Evolutionary conservation across 2,888 invertebrate species (phyloP).

Genomic region (Scelioninae gen. 2): DNA sequence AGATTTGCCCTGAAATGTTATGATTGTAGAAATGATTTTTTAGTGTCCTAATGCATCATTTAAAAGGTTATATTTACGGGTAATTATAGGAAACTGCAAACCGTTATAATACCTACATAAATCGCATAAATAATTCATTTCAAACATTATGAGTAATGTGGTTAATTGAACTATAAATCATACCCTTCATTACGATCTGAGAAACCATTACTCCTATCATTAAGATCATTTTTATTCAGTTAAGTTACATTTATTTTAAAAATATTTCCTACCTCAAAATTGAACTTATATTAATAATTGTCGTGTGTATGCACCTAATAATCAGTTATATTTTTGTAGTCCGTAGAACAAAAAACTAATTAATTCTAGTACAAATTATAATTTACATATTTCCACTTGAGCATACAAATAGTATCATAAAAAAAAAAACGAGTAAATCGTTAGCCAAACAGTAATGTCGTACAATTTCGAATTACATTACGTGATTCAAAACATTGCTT

Average conservation of each 20-base stretch:
- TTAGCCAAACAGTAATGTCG: neutral
- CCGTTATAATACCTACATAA: constrained; percentile 28
- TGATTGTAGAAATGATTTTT: neutral
- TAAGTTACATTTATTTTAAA: neutral
- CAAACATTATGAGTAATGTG: constrained; percentile 34
- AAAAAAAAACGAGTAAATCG: constrained; percentile 13
- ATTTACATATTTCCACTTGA: neutral
- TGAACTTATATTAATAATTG: neutral
- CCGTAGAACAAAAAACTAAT: neutral
- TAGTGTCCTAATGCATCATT: neutral
- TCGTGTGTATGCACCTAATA: constrained; percentile 6
- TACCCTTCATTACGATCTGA: constrained; percentile 20
- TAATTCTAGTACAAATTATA: neutral
- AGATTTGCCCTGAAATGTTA: neutral
- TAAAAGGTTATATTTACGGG: constrained; percentile 15
- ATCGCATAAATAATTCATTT: constrained; percentile 29
- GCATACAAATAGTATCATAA: neutral
- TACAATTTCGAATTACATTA: neutral
- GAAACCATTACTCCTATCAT: constrained; percentile 18
- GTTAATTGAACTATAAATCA: constrained; percentile 37
- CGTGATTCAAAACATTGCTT: too few species aligned
- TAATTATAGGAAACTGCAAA: constrained; percentile 23
- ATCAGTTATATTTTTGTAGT: too few species aligned
- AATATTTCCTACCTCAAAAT: neutral
- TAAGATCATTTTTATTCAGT: constrained; percentile 21